These are phyloP conservation scores for Eudyptes chrysolophus DNA, from an alignment of 2,113 vertebrate genomes.

Conservation along the genomic window DNA sequence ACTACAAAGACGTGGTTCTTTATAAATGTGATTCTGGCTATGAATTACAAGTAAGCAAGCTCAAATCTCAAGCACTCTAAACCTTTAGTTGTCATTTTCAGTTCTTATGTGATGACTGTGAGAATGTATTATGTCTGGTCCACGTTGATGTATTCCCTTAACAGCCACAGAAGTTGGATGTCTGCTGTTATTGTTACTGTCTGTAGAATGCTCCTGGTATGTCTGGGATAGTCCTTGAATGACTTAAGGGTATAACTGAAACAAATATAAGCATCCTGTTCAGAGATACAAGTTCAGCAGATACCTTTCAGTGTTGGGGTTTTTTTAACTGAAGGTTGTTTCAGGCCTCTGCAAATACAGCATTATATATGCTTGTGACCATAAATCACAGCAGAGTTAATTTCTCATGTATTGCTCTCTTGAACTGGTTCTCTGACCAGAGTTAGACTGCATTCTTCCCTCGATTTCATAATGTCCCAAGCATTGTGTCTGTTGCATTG, in stretches of 20 bases:
- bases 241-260: neutral
- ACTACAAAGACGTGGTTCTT: slow-evolving; percentile 78
- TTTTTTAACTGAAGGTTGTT: neutral
- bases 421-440: neutral
- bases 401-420: neutral
- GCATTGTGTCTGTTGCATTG: neutral
- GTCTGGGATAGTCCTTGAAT: neutral
- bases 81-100: neutral
- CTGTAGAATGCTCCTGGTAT: neutral
- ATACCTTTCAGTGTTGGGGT: neutral
- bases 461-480: neutral
- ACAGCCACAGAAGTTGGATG: neutral
- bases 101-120: neutral
- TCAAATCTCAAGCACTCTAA: neutral
- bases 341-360: neutral
- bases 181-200: neutral
- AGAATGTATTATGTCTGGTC: neutral
- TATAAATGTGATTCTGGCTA: slow-evolving; percentile 90
- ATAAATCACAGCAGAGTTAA: neutral
- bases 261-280: neutral
- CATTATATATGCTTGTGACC: neutral
- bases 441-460: neutral
- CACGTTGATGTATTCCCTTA: neutral
- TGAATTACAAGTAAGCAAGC: slow-evolving; percentile 83
- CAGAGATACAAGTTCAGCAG: neutral